These are phyloP conservation scores for Heliangelus exortis DNA, from an alignment of 2,797 vertebrate species.

Conservation along the genomic window DNA sequence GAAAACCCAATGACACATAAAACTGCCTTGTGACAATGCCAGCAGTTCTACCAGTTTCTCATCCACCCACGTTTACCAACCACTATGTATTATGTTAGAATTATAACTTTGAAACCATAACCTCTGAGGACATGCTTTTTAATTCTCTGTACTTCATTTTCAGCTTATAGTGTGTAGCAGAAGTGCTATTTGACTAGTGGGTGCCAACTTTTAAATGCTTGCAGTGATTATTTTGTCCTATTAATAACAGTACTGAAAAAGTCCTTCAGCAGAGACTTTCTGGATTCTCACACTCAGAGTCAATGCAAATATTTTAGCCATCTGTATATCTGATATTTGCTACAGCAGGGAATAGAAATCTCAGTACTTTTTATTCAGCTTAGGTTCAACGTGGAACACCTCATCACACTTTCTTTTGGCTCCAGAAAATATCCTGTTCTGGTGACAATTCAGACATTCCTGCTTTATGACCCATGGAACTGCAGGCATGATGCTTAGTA, in stretches of 20 bases:
- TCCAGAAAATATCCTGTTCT: not conserved
- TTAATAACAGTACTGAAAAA: not conserved
- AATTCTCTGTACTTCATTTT: slow-evolving; percentile 13
- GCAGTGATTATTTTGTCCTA: not conserved
- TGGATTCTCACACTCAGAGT: not conserved
- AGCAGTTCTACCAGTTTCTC: slow-evolving; percentile 42
- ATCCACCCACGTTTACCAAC: slow-evolving; percentile 45
- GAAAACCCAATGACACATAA: slow-evolving; percentile 49
- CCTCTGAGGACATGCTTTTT: slow-evolving; percentile 50
- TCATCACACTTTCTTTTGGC: not conserved
- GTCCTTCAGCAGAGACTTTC: not conserved
- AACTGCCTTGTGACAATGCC: slow-evolving; percentile 57
- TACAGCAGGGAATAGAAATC: not conserved
- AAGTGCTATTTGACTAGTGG: slow-evolving; percentile 12
- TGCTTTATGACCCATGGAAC: not conserved
- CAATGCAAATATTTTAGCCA: not conserved
- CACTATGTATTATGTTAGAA: slow-evolving; percentile 35
- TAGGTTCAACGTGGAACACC: not conserved
- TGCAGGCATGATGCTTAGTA: not conserved
- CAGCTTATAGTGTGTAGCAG: not conserved
- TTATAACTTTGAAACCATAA: slow-evolving; percentile 29
- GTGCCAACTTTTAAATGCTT: slow-evolving; percentile 15
- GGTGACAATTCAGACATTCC: not conserved
- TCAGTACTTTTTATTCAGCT: not conserved
- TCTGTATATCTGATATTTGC: not conserved